These are phyloP conservation scores for Rhynchophorus ferrugineus DNA, from an alignment of 1,140 invertebrate genomes.

Conservation along the genomic window DNA sequence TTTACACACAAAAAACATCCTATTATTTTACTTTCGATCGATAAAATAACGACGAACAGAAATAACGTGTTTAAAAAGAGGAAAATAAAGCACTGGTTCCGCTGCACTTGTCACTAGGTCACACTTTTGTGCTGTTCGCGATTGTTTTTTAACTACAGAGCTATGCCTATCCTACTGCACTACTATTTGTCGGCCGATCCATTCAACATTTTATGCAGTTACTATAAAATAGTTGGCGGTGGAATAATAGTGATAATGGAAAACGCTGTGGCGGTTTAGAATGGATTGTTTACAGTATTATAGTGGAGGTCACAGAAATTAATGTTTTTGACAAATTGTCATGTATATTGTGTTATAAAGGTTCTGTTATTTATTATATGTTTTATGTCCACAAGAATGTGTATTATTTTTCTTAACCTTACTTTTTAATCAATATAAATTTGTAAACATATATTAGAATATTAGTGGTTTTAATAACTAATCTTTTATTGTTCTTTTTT, in stretches of 20 bases:
- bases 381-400: too few species aligned
- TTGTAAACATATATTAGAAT: too few species aligned
- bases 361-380: too few species aligned
- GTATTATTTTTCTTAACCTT: too few species aligned
- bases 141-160: constrained; percentile 17
- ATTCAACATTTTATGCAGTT: constrained; percentile 23
- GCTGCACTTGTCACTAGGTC: constrained; percentile 19
- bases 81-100: constrained; percentile 5
- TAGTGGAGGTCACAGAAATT: not conserved
- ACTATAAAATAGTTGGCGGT: constrained; percentile 24
- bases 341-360: too few species aligned
- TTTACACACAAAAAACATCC: too few species aligned
- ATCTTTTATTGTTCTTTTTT: too few species aligned
- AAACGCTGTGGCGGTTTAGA: not conserved
- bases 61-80: too few species aligned
- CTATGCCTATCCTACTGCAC: constrained; percentile 21
- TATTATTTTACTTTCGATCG: too few species aligned
- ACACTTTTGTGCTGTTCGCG: constrained; percentile 12
- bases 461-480: too few species aligned
- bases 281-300: not conserved
- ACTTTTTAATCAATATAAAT: too few species aligned
- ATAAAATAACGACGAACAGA: too few species aligned
- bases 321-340: not conserved
- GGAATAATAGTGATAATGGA: constrained; percentile 17
- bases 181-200: constrained; percentile 16